Evolutionary conservation across 2,113 vertebrate genomes (phyloP), one percentile per base, ranked within the genome.

Genomic region (Meleagris gallopavo): DNA sequence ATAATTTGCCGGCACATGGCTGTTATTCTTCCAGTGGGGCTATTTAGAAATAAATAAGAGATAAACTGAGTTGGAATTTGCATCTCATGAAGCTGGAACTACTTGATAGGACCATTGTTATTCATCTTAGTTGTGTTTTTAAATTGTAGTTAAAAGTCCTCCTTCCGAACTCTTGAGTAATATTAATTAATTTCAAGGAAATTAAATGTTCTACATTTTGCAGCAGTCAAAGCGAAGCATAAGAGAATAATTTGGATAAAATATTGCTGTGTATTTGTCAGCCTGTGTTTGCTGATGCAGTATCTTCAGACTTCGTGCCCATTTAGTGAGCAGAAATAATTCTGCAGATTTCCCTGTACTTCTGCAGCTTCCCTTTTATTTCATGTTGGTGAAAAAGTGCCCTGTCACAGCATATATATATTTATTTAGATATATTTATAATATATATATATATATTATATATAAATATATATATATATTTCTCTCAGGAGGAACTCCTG

Each of bases 11-110:
- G 2, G 65, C 86, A 79, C 60, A 2, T 71, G 82, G 54, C 50
- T 8, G 5, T 89, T 94, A 86, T 86, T 90, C 70, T 91, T 95
- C 67, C 70, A 88, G 38, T 1, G 19, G 77, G 54, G 86, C 40
- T 45, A 81, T 83, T 96, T 65, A 83, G 34, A 80, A 93, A 91
- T 76, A 95, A 89, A 90, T 60, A 86, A 70, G 50, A 93, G 38
- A 88, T 86, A 84, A 88, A 70, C 30, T 80, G 83, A 80, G 86
- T 64, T 60, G 66, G 50, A 86, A 92, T 89, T 92, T 72, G 54
- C 57, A 73, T 77, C 16, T 38, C 89, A 64, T 66, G 55, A 80
- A 94, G 27, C 50, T 57, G 64, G 27, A 89, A 81, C 0, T 0
- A 55, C 73, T 58, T 67, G 38, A 77, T 27, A 38, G 86, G 58